Percentiles rank a stretch among this genome's conserved stretches.
Conservation (phyloP, 2,113 vertebrate genomes). For the zebrafish (Danio rerio) region GRCz12tu NC_133190.1:26219001-26219500, state of each 20-base stretch:
- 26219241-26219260: background rate
- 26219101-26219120: background rate
- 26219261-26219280: constrained; percentile 56
- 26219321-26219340: constrained; percentile 38
- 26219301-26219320: constrained; percentile 26
- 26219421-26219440: constrained; percentile 7
- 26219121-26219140: background rate
- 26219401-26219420: constrained; percentile 25
- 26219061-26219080: background rate
- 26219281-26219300: constrained; percentile 54
- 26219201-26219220: constrained; percentile 21
- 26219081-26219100: background rate
- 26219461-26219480: constrained; percentile 27
- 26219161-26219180: constrained; percentile 45
- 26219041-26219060: background rate
- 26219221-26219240: too few species aligned
- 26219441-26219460: constrained; percentile 7
- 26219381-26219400: constrained; percentile 26
- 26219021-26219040: too few species aligned
- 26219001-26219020: too few species aligned
- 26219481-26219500: background rate
- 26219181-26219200: background rate
- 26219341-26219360: constrained; percentile 34
- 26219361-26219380: constrained; percentile 42
- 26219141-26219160: constrained; percentile 4